A percentile compares a stretch with the other conserved stretches of the same genome.
Conservation (phyloP, 2,888 invertebrate genomes). For the Gandaritis pyraliata region DNA sequence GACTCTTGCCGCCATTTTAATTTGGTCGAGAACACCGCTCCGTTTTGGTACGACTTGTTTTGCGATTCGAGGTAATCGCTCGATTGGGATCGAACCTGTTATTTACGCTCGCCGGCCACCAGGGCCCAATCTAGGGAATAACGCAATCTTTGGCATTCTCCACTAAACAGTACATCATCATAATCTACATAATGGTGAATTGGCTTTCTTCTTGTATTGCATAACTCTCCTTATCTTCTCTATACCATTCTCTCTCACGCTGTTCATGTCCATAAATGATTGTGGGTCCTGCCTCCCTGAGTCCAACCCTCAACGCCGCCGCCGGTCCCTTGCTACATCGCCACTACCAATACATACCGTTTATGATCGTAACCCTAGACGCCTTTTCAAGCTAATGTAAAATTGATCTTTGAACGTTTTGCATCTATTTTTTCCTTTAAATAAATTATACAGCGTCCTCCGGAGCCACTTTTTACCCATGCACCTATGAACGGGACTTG, state of each 20-base stretch:
- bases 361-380: slow-evolving; percentile 57
- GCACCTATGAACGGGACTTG: no score
- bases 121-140: slow-evolving; percentile 13
- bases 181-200: no score
- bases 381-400: slow-evolving; percentile 63
- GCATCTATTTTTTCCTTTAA: not conserved
- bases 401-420: slow-evolving; percentile 48
- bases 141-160: no score
- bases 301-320: not conserved
- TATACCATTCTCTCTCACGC: no score
- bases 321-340: not conserved
- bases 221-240: no score
- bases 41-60: slow-evolving; percentile 46
- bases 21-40: slow-evolving; percentile 56
- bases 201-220: no score
- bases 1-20: slow-evolving; percentile 62
- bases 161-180: no score
- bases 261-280: not conserved
- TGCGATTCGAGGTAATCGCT: slow-evolving; percentile 44
- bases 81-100: slow-evolving; percentile 57
- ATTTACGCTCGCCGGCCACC: slow-evolving; percentile 43
- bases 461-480: no score
- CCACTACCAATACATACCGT: slow-evolving; percentile 26
- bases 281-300: not conserved
- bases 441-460: no score